Percentiles rank a stretch among this genome's conserved stretches.
Evolutionary conservation across 2,797 vertebrate species (phyloP).

Genomic region (Luscinia megarhynchos): DNA sequence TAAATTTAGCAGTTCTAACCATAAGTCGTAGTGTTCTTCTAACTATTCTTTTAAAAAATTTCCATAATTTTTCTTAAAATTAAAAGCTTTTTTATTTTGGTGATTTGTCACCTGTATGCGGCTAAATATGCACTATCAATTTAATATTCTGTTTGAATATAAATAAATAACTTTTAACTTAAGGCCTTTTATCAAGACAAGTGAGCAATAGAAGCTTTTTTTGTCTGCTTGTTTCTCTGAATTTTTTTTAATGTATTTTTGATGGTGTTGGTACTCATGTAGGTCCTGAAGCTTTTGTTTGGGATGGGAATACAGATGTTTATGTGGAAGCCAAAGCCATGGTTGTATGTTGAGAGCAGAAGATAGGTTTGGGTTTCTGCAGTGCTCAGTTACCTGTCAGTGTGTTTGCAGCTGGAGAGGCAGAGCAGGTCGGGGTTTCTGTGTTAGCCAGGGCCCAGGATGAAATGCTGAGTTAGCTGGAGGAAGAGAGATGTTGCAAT

Average conservation of each 20-base stretch:
- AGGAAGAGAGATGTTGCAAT: background rate
- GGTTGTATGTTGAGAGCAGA: background rate
- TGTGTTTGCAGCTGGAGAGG: background rate
- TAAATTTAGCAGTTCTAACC: background rate
- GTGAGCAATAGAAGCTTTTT: background rate
- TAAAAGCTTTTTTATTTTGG: background rate
- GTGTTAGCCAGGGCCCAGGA: background rate
- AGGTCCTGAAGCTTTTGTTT: background rate
- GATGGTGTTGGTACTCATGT: accelerated
- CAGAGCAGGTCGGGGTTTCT: background rate
- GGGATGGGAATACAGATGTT: background rate
- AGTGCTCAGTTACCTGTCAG: background rate
- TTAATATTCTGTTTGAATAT: background rate
- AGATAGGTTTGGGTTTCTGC: background rate
- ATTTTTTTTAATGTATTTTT: background rate
- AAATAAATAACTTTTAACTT: background rate
- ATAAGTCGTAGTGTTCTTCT: background rate
- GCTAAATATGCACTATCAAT: background rate
- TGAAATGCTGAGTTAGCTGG: background rate
- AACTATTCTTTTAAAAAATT: accelerated
- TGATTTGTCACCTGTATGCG: background rate
- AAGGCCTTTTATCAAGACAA: background rate
- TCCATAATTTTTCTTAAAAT: background rate
- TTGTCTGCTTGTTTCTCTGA: background rate
- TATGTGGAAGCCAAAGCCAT: background rate